A percentile compares a stretch with the other conserved stretches of the same genome.
phyloP scores from a whole-genome alignment of 2,797 vertebrate species.

The Crocodylus rhombifer region DNA sequence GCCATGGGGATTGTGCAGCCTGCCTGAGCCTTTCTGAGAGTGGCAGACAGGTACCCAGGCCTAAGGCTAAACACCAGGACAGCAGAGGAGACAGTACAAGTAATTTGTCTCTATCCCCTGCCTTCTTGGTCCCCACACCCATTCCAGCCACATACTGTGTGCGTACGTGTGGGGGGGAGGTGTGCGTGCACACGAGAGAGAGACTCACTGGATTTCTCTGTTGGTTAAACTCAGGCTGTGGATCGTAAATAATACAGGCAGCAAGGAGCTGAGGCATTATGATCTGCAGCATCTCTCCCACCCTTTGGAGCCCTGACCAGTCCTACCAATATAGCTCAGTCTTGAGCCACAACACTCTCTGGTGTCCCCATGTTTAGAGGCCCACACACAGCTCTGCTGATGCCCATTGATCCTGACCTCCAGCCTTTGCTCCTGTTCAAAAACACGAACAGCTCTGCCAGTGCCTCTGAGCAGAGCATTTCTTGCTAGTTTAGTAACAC shows the following conservation, averaged over 20 bases:
- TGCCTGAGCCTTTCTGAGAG: neutral
- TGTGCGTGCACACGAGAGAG: too few species aligned
- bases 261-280: too few species aligned
- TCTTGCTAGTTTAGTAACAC: neutral
- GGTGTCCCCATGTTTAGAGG: fast-evolving
- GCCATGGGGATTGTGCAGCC: fast-evolving
- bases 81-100: neutral
- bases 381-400: fast-evolving
- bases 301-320: too few species aligned
- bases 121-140: neutral
- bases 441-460: fast-evolving
- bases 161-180: fast-evolving
- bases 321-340: neutral
- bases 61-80: fast-evolving
- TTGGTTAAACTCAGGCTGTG: neutral
- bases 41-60: neutral
- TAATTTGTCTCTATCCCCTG: neutral
- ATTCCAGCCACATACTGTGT: fast-evolving
- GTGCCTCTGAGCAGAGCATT: fast-evolving
- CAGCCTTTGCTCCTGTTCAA: fast-evolving
- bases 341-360: neutral
- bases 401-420: neutral
- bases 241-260: too few species aligned
- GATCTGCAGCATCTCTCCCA: too few species aligned
- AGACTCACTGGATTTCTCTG: too few species aligned